Evolutionary conservation across 2,888 invertebrate species (phyloP), one percentile per base, ranked within the genome.

Genomic region (Campaea margaritaria): DNA sequence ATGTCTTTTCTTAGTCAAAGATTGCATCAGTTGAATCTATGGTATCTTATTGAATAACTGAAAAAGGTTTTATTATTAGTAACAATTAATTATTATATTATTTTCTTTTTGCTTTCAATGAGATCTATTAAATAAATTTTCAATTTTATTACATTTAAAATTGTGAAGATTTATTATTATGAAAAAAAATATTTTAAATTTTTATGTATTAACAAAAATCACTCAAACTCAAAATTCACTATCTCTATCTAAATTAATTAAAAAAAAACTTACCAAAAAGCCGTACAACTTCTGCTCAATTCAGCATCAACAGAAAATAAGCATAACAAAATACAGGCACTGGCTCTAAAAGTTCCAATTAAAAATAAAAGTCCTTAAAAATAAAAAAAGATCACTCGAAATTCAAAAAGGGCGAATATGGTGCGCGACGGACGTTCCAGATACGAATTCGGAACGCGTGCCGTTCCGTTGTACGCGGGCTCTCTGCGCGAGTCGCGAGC

Each of bases 401-500:
- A 73, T 74, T 69, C 41, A 72, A 67, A 74, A 70, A 70, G 60
- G 65, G 68, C 63, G 68, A 62, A 59, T 43, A 67, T 62, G 62
- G 65, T 54, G 60, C 65, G 67, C 65, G 67, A 62, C 64, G 57
- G 66, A 67, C 67, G 73, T 76, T 76, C 77, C 75, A 74, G 71
- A 72, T 76, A 77, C 65, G 67, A 76, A 77, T 78, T 76, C 72
- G 72, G 54, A 75, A 75, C 79, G 78, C 81, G 80, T 79, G 79
- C 78, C 78, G 82, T 78, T 75, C 70, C 78, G 78, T 74, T 76
- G 77, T 72, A 76, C 83, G 85, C 88, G 89, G 86, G 84, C 84
- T 86, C 84, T 85, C 87, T 78, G 76, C 78, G 79, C 87, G 83
- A 76, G 82, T 81, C 84, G 83, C 83, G 81, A 83, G 78, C 81